A percentile compares a stretch with the other conserved stretches of the same genome.
phyloP scores from a whole-genome alignment of 2,888 invertebrate species.

The Corbicula japonica region DNA sequence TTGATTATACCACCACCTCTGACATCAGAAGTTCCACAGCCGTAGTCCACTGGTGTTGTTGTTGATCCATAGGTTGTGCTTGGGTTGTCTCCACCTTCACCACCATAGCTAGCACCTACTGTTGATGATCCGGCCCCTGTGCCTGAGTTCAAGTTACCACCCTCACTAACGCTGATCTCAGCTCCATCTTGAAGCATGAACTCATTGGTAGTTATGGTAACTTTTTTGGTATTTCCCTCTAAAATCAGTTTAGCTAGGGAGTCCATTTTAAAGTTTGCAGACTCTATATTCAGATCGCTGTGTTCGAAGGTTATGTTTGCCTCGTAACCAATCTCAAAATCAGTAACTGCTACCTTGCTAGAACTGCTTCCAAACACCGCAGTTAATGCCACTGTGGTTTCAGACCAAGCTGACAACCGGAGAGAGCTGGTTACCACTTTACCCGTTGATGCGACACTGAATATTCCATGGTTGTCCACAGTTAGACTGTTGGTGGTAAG shows the following conservation, averaged over 20 bases:
- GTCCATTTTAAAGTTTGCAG: constrained; percentile 42
- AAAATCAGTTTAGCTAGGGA: constrained; percentile 39
- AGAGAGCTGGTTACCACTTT: constrained; percentile 16
- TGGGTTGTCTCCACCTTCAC: constrained; percentile 69
- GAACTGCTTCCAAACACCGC: constrained; percentile 36
- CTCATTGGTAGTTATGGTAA: constrained; percentile 32
- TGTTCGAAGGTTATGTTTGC: constrained; percentile 36
- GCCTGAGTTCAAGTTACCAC: constrained; percentile 23
- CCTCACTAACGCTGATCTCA: constrained; percentile 28
- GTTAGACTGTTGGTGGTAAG: constrained; percentile 50
- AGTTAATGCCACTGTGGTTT: constrained; percentile 36
- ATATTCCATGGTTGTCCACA: constrained; percentile 34
- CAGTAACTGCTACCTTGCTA: constrained; percentile 24
- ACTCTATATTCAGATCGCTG: constrained; percentile 29
- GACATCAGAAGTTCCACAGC: constrained; percentile 66
- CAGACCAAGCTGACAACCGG: constrained; percentile 41
- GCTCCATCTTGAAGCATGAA: constrained; percentile 52
- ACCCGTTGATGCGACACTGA: constrained; percentile 30
- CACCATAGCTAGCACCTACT: constrained; percentile 76
- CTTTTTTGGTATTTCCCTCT: constrained; percentile 37
- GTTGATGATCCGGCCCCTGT: constrained; percentile 19
- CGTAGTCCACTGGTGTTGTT: constrained; percentile 62
- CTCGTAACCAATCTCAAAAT: constrained; percentile 43
- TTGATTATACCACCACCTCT: constrained; percentile 74
- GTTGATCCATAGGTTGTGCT: constrained; percentile 69